These are phyloP conservation scores for Babylonia areolata DNA, from an alignment of 1,140 invertebrate species.

Conservation along the genomic window DNA sequence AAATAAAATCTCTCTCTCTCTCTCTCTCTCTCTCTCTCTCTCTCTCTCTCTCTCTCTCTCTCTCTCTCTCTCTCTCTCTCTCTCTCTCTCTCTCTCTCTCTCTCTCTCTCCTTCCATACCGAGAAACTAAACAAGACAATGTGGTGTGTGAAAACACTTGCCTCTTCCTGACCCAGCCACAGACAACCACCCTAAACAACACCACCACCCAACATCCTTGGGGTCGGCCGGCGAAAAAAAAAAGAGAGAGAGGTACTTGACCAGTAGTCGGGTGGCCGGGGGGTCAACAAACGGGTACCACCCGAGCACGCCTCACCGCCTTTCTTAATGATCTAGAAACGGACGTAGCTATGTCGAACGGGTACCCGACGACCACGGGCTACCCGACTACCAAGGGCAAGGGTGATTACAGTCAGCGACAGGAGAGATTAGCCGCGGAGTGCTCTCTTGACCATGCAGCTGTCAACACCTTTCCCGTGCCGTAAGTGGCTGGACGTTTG, in stretches of 20 bases:
- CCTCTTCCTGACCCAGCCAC: too few species aligned
- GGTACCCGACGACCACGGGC: neutral
- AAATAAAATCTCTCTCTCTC: neutral
- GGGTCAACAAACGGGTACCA: neutral
- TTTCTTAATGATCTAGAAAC: neutral
- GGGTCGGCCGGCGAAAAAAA: too few species aligned
- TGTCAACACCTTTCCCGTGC: neutral
- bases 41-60: neutral
- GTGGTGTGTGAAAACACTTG: constrained; percentile 2
- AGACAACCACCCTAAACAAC: neutral
- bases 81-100: too few species aligned
- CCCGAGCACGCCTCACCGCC: neutral
- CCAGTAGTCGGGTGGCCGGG: too few species aligned
- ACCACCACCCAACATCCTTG: neutral
- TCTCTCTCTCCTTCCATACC: too few species aligned
- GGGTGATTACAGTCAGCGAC: neutral
- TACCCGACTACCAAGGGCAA: neutral
- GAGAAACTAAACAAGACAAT: neutral
- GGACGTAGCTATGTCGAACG: neutral
- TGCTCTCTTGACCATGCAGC: neutral
- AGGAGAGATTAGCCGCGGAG: neutral
- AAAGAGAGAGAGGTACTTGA: too few species aligned
- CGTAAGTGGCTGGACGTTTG: neutral
- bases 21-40: neutral
- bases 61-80: neutral